Evolutionary conservation across 1,140 invertebrate species (phyloP).

Genomic region (Trichonephila inaurata): DNA sequence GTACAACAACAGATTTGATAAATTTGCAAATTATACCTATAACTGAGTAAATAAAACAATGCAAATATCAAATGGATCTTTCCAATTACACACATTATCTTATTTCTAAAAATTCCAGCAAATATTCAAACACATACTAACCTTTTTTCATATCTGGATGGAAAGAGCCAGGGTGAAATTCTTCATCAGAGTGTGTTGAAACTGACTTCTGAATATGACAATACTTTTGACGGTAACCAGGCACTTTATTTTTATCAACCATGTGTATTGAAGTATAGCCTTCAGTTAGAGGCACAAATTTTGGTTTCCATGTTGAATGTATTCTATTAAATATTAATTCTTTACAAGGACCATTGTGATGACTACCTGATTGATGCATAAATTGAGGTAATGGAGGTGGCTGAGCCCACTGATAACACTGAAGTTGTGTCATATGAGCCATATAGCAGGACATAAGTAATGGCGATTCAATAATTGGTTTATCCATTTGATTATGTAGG

Average conservation of each 20-base stretch:
- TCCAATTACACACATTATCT: not conserved
- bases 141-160: constrained; percentile 71
- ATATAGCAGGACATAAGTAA: constrained; percentile 96
- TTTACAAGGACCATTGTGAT: constrained; percentile 62
- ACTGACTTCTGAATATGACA: constrained; percentile 61
- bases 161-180: constrained; percentile 72
- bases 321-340: constrained; percentile 71
- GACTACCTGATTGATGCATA: constrained; percentile 61
- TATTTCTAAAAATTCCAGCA: not conserved
- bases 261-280: constrained; percentile 88
- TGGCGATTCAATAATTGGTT: constrained; percentile 93
- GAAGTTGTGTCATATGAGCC: constrained; percentile 91
- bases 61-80: not conserved
- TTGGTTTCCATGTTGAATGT: constrained; percentile 82
- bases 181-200: constrained; percentile 72
- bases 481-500: constrained; percentile 96
- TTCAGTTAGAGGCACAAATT: constrained; percentile 85
- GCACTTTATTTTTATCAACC: constrained; percentile 81
- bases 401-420: constrained; percentile 81
- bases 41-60: not conserved
- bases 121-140: not conserved
- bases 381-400: constrained; percentile 78
- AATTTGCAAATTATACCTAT: not conserved
- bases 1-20: no score
- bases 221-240: constrained; percentile 63